These are phyloP conservation scores for Boleophthalmus pectinirostris DNA, from an alignment of 2,113 vertebrate genomes.

Conservation along the genomic window DNA sequence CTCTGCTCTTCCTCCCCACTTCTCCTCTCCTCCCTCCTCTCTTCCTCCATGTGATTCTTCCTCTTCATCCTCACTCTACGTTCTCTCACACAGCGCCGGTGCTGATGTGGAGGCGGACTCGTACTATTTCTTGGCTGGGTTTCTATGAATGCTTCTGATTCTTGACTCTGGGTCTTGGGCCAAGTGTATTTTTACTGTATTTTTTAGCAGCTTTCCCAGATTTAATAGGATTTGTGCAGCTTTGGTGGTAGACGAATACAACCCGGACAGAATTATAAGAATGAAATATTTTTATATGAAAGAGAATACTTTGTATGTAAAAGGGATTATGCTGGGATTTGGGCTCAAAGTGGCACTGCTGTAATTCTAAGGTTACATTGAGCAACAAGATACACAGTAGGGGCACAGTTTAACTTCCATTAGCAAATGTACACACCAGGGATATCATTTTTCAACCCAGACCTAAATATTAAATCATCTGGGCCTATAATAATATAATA, in stretches of 20 bases:
- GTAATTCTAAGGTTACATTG: neutral
- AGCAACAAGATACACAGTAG: neutral
- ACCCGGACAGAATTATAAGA: neutral
- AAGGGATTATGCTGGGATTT: conserved; percentile 5
- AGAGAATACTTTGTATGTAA: conserved; percentile 1
- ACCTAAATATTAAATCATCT: no score
- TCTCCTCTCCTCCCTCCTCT: conserved; percentile 6
- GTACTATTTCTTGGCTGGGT: conserved; percentile 16
- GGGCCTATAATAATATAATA: no score
- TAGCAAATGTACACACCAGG: neutral
- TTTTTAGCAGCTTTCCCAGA: conserved; percentile 19
- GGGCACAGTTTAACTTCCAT: neutral
- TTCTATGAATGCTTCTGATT: conserved; percentile 39
- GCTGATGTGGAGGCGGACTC: conserved; percentile 23
- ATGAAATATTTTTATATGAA: conserved; percentile 1
- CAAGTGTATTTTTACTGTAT: conserved; percentile 35
- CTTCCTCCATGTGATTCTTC: conserved; percentile 39
- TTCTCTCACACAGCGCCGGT: conserved; percentile 27
- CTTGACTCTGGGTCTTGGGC: conserved; percentile 43
- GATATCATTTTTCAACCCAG: neutral
- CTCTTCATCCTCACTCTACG: conserved; percentile 33
- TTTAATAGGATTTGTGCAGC: conserved; percentile 16
- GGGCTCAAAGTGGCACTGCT: neutral
- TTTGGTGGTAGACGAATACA: conserved; percentile 4
- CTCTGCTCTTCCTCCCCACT: neutral